Percentiles rank a stretch among this genome's conserved stretches.
Conservation (phyloP, 1,140 invertebrate species). For the Parasteatoda tepidariorum region DNA sequence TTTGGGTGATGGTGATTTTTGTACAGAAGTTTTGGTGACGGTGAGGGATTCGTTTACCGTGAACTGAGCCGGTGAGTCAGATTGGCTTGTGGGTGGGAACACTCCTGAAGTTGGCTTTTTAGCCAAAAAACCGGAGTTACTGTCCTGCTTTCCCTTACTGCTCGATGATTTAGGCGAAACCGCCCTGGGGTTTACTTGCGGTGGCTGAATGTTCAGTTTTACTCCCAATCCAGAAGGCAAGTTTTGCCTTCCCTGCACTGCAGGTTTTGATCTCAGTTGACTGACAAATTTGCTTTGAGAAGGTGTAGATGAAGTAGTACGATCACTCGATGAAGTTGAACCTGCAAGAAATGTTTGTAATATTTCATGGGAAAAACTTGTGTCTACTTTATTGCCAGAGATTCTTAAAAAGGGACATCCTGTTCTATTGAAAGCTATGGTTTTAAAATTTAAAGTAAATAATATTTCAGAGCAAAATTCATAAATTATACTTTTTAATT, state of each 20-base stretch:
- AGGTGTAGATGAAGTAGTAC: neutral
- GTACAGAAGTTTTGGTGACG: neutral
- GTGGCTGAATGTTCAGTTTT: constrained; percentile 27
- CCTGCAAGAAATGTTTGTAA: neutral
- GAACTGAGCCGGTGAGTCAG: neutral
- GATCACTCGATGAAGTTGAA: constrained; percentile 21
- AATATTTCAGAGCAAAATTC: too few species aligned
- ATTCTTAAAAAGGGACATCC: too few species aligned
- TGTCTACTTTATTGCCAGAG: too few species aligned
- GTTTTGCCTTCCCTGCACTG: constrained; percentile 11
- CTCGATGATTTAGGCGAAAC: constrained; percentile 29
- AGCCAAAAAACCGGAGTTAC: constrained; percentile 27
- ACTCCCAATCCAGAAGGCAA: constrained; percentile 25
- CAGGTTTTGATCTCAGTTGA: constrained; percentile 24
- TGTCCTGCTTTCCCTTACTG: constrained; percentile 16
- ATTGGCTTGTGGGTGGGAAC: neutral
- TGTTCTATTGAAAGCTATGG: too few species aligned
- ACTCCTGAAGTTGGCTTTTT: constrained; percentile 17
- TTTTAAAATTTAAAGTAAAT: too few species aligned
- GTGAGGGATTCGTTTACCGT: neutral
- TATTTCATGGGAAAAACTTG: neutral
- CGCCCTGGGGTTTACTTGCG: neutral
- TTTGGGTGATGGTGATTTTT: neutral
- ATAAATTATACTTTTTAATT: too few species aligned
- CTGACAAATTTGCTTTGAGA: constrained; percentile 33